Percentiles rank a stretch among this genome's conserved stretches.
phyloP scores from a whole-genome alignment of 1,140 invertebrate species.

The Apis cerana region DNA sequence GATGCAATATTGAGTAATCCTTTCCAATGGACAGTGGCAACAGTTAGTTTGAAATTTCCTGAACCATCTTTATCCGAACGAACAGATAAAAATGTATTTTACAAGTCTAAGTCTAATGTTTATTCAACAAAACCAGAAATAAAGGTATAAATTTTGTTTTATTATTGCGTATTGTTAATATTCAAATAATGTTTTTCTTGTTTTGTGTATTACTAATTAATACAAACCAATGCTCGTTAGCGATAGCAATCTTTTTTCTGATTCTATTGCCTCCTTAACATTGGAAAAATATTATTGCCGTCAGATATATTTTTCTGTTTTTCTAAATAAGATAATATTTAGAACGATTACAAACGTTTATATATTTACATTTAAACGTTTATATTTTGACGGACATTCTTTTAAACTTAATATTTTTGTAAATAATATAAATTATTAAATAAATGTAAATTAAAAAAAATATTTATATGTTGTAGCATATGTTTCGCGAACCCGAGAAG shows the following conservation, averaged over 20 bases:
- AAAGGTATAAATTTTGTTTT: slow-evolving; percentile 80
- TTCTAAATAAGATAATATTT: slow-evolving; percentile 24
- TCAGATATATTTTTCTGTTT: slow-evolving; percentile 25
- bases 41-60: slow-evolving; percentile 89
- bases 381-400: slow-evolving; percentile 31
- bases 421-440: background rate
- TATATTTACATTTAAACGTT: background rate
- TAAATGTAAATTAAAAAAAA: background rate
- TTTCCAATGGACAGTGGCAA: slow-evolving; percentile 91
- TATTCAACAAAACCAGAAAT: slow-evolving; percentile 91
- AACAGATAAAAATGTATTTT: slow-evolving; percentile 72
- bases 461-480: slow-evolving; percentile 85
- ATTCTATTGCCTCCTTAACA: slow-evolving; percentile 75
- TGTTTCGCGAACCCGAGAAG: slow-evolving; percentile 95
- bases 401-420: background rate
- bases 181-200: background rate
- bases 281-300: slow-evolving; percentile 72
- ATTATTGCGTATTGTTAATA: background rate
- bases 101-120: slow-evolving; percentile 74
- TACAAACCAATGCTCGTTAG: slow-evolving; percentile 77
- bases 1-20: slow-evolving; percentile 95
- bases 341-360: slow-evolving; percentile 9
- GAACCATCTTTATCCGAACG: slow-evolving; percentile 72
- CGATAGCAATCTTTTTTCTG: slow-evolving; percentile 58
- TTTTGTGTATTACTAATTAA: background rate